These are phyloP conservation scores for Hyphantria cunea DNA, from an alignment of 1,140 invertebrate genomes.

Conservation along the genomic window DNA sequence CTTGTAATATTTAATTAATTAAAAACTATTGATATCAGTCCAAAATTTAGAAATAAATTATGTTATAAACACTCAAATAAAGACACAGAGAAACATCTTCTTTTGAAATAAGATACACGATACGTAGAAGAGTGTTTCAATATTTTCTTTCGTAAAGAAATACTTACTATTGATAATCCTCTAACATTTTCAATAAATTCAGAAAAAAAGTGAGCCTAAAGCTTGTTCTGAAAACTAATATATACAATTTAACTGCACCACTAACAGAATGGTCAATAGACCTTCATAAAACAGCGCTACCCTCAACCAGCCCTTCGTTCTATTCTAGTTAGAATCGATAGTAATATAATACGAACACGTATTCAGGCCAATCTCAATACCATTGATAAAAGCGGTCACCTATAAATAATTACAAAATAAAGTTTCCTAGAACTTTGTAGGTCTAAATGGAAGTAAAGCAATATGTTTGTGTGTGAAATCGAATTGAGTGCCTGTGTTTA, in stretches of 20 bases:
- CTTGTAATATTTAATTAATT: too few species aligned
- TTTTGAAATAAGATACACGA: too few species aligned
- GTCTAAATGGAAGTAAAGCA: background rate
- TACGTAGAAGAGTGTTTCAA: too few species aligned
- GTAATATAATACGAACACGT: background rate
- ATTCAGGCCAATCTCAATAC: conserved; percentile 16
- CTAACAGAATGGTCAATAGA: conserved; percentile 5
- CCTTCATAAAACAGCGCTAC: background rate
- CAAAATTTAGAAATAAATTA: too few species aligned
- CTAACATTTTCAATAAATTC: too few species aligned
- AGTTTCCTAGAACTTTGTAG: background rate
- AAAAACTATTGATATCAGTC: too few species aligned
- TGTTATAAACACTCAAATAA: too few species aligned
- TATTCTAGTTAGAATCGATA: conserved; percentile 20
- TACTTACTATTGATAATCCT: too few species aligned
- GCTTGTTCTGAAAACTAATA: background rate
- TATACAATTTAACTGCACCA: background rate
- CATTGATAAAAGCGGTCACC: background rate
- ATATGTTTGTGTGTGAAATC: too few species aligned
- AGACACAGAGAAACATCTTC: too few species aligned
- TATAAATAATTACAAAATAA: conserved; percentile 7
- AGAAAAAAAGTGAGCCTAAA: background rate
- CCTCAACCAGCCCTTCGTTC: conserved; percentile 7
- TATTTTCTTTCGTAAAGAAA: too few species aligned
- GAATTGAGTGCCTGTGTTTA: too few species aligned